A percentile compares a stretch with the other conserved stretches of the same genome.
Evolutionary conservation across 2,113 vertebrate species (phyloP).

Genomic region (Trichomycterus rosablanca): DNA sequence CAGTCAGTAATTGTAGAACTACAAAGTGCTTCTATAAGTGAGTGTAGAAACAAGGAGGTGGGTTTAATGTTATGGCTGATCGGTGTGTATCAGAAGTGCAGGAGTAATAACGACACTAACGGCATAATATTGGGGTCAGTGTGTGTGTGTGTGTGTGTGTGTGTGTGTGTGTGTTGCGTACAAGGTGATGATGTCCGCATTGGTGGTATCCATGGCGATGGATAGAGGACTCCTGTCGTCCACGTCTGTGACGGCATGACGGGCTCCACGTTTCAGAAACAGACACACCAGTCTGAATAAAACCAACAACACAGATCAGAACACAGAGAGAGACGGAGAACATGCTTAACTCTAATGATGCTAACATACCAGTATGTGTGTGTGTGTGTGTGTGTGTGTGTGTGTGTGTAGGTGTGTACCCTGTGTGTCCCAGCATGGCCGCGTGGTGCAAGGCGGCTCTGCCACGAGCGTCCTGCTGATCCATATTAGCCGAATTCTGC

Average conservation of each 20-base stretch:
- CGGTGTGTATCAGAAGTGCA: no score
- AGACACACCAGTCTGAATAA: conserved; percentile 31
- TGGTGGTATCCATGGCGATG: conserved; percentile 35
- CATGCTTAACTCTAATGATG: no score
- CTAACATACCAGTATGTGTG: no score
- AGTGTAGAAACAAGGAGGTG: no score
- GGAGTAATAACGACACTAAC: no score
- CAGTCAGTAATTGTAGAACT: no score
- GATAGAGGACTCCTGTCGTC: conserved; percentile 25
- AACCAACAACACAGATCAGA: background rate
- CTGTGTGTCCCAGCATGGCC: conserved; percentile 89
- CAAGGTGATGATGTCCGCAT: conserved; percentile 38
- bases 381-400: conserved; percentile 2
- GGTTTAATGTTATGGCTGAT: no score
- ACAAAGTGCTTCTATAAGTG: no score
- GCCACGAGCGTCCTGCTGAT: conserved; percentile 84
- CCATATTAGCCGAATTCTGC: conserved; percentile 92
- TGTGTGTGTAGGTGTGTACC: conserved; percentile 61
- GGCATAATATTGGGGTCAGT: no score
- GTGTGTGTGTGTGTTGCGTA: conserved; percentile 11
- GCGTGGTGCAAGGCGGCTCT: conserved; percentile 90
- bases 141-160: background rate
- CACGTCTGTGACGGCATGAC: conserved; percentile 14
- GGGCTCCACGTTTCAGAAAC: conserved; percentile 35
- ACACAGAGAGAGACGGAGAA: background rate